Evolutionary conservation across 2,888 invertebrate species (phyloP), one percentile per base, ranked within the genome.

Genomic region (Patella pellucida): DNA sequence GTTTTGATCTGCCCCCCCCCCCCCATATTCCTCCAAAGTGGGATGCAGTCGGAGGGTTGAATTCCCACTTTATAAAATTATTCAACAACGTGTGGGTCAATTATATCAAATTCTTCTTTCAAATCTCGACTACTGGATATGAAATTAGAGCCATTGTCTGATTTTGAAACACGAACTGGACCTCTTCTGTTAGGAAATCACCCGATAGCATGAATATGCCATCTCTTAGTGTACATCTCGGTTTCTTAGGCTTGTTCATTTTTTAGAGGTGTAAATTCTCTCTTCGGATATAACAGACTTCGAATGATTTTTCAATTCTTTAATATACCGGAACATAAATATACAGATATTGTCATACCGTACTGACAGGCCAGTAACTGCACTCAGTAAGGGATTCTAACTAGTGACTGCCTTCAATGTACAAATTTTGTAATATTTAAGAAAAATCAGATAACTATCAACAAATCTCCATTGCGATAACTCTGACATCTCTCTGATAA

Each of bases 111-210:
- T 52, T 68, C 67, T 50, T 72, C 69, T 76, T 52, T 52, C 15
- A 79, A 14, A 67, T 82, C 79, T 51, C 54, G 70, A 31, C 78
- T 72, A 12, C 74, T 76, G 52, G 77, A 79, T 14, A 82, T 77
- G 3, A 79, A 51, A 51, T 80, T 79, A 12, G 79, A 73, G 12
- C 80, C 78, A 72, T 80, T 77, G 51, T 80, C 79, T 2, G 75
- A 78, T n/a, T 67, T 52, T 2, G 72, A 67, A 9, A 23, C 15
- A n/a, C 52, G 69, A 15, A 71, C 54, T 15, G 41, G 16, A 23
- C 79, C 77, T 73, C 80, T 70, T 27, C 76, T 52, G 9, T 75
- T 73, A 5, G 73, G 19, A 71, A 80, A 80, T 16, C 72, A 51
- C 7, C 73, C 15, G 9, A 79, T 15, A 72, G n/a, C n/a, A 69